Evolutionary conservation across 2,888 invertebrate species (phyloP).

Genomic region (Diaperis boleti): DNA sequence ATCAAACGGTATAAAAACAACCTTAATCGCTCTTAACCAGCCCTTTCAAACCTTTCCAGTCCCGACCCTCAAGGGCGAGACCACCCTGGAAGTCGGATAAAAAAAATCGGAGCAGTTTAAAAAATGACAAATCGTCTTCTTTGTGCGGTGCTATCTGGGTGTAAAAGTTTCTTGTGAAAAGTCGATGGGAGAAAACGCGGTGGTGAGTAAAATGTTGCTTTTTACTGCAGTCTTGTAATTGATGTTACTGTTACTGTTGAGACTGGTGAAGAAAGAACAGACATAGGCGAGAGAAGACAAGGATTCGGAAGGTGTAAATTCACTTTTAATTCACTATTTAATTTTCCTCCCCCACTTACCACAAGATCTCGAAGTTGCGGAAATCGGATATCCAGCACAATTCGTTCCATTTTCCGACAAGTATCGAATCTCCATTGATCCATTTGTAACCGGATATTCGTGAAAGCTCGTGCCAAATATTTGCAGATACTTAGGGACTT

Average conservation of each 20-base stretch:
- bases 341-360: too few species aligned
- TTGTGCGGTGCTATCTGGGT: slow-evolving; percentile 51
- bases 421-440: slow-evolving; percentile 46
- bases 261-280: too few species aligned
- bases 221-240: too few species aligned
- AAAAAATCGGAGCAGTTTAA: slow-evolving; percentile 54
- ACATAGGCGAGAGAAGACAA: too few species aligned
- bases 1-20: slow-evolving; percentile 51
- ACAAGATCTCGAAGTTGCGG: neutral
- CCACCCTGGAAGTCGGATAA: slow-evolving; percentile 52
- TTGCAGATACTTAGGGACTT: slow-evolving; percentile 59
- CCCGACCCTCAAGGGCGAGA: slow-evolving; percentile 53
- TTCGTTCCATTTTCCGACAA: slow-evolving; percentile 30
- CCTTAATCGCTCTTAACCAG: slow-evolving; percentile 54
- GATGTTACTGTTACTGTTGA: neutral
- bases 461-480: slow-evolving; percentile 59
- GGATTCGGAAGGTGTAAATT: too few species aligned
- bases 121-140: slow-evolving; percentile 56
- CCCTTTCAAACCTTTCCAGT: slow-evolving; percentile 52
- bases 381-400: slow-evolving; percentile 11
- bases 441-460: slow-evolving; percentile 59
- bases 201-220: neutral
- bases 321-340: too few species aligned
- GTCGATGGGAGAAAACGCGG: neutral
- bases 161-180: slow-evolving; percentile 47